phyloP scores from a whole-genome alignment of 2,113 vertebrate genomes.

The Leiothrix lutea region DNA sequence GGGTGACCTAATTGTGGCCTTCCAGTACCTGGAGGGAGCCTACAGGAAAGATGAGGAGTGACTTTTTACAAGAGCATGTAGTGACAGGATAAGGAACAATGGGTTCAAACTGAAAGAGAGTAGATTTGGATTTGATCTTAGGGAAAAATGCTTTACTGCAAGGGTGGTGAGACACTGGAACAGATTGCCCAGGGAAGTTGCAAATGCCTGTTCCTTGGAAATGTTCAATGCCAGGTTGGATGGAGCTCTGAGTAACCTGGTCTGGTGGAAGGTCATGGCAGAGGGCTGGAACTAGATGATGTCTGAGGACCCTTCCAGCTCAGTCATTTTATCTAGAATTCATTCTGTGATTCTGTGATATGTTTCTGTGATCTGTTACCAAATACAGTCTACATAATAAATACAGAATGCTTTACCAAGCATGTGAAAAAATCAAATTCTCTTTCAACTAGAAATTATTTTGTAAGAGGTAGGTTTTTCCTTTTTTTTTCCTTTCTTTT shows the following conservation, averaged over 20 bases:
- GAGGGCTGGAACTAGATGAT: not conserved
- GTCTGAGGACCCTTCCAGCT: not conserved
- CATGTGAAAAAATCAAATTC: not conserved
- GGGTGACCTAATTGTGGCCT: not conserved
- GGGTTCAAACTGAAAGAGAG: not conserved
- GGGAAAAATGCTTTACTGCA: not conserved
- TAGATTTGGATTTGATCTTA: not conserved
- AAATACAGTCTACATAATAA: not conserved
- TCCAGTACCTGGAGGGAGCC: not conserved
- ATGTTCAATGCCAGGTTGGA: not conserved
- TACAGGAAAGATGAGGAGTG: not conserved
- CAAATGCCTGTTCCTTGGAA: not conserved
- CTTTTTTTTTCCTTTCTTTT: not conserved
- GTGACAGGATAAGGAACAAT: not conserved
- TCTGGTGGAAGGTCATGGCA: not conserved
- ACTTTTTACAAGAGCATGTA: not conserved
- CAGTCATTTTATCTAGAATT: not conserved
- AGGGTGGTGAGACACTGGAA: not conserved
- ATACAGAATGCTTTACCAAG: not conserved
- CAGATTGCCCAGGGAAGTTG: not conserved
- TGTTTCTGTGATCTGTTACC: not conserved
- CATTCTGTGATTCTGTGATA: not conserved
- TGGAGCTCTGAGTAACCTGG: not conserved
- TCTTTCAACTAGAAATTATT: not conserved
- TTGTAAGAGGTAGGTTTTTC: not conserved